A percentile compares a stretch with the other conserved stretches of the same genome.
These are phyloP conservation scores for Nasonia longicornis DNA, from an alignment of 1,140 invertebrate species.

Conservation along the genomic window DNA sequence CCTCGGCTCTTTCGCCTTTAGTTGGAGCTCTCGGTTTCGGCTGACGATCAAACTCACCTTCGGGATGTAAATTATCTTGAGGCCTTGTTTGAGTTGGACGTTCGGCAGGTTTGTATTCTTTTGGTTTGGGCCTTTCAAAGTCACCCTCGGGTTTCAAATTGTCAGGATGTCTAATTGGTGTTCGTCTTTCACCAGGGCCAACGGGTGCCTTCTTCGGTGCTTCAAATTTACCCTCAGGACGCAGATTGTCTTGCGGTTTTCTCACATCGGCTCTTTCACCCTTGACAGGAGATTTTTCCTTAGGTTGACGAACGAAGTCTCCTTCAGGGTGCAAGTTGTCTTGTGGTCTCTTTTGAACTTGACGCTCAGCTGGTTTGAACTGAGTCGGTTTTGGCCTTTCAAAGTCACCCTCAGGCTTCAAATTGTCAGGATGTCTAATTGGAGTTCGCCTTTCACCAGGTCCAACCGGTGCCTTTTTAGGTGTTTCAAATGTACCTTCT, in stretches of 20 bases:
- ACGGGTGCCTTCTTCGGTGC: constrained; percentile 60
- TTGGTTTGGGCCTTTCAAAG: constrained; percentile 59
- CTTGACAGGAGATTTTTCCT: constrained; percentile 70
- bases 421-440: constrained; percentile 68
- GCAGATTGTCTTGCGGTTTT: constrained; percentile 72
- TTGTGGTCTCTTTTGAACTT: constrained; percentile 57
- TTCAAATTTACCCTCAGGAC: constrained; percentile 68
- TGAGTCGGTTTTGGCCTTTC: constrained; percentile 67
- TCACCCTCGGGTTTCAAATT: constrained; percentile 59
- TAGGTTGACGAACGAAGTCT: constrained; percentile 57
- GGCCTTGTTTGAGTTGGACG: constrained; percentile 58
- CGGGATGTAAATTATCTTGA: constrained; percentile 72
- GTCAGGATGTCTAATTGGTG: constrained; percentile 71
- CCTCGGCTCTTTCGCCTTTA: constrained; percentile 62
- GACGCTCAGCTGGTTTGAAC: constrained; percentile 71
- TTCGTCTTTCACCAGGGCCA: constrained; percentile 66
- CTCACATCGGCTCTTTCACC: constrained; percentile 60
- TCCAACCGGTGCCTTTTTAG: constrained; percentile 64
- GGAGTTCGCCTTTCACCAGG: constrained; percentile 69
- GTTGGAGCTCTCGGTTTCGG: constrained; percentile 67
- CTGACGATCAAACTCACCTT: constrained; percentile 66
- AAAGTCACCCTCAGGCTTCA: constrained; percentile 74
- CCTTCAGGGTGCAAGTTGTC: constrained; percentile 62
- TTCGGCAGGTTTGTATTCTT: constrained; percentile 51
- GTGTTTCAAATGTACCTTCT: constrained; percentile 73